Evolutionary conservation across 2,888 invertebrate species (phyloP).

Genomic region (Hirtodrosophila trivittata): DNA sequence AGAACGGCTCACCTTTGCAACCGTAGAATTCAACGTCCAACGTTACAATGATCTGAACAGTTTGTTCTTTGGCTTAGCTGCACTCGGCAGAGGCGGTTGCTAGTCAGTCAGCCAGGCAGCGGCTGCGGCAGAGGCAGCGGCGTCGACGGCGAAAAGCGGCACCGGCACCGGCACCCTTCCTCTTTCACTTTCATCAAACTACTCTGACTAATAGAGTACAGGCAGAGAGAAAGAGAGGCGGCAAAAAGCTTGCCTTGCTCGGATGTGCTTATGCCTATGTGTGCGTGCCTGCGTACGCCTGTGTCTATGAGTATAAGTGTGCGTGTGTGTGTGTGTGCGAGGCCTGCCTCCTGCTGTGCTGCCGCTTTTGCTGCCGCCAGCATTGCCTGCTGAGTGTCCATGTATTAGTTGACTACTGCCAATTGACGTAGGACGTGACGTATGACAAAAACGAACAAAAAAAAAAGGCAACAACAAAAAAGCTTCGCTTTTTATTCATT

Average conservation of each 20-base stretch:
- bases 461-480: conserved; percentile 27
- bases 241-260: conserved; percentile 42
- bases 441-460: conserved; percentile 30
- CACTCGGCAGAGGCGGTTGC: conserved; percentile 46
- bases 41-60: conserved; percentile 84
- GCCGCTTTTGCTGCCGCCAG: conserved; percentile 19
- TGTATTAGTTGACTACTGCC: conserved; percentile 55
- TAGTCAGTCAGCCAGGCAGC: conserved; percentile 32
- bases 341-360: conserved; percentile 57
- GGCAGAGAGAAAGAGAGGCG: conserved; percentile 52
- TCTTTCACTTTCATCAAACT: conserved; percentile 78
- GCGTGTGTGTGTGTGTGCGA: conserved; percentile 30
- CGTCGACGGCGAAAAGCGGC: conserved; percentile 36
- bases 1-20: conserved; percentile 82
- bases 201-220: conserved; percentile 29
- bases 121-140: conserved; percentile 23
- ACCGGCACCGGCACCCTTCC: conserved; percentile 52
- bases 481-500: conserved; percentile 54
- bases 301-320: neutral
- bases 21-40: conserved; percentile 84
- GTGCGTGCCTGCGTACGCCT: neutral
- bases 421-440: conserved; percentile 76
- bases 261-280: conserved; percentile 6
- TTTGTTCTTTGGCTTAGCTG: conserved; percentile 74
- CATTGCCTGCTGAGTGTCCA: conserved; percentile 1